Evolutionary conservation across 1,140 invertebrate genomes (phyloP), one percentile per base, ranked within the genome.

Genomic region (Nephila pilipes): DNA sequence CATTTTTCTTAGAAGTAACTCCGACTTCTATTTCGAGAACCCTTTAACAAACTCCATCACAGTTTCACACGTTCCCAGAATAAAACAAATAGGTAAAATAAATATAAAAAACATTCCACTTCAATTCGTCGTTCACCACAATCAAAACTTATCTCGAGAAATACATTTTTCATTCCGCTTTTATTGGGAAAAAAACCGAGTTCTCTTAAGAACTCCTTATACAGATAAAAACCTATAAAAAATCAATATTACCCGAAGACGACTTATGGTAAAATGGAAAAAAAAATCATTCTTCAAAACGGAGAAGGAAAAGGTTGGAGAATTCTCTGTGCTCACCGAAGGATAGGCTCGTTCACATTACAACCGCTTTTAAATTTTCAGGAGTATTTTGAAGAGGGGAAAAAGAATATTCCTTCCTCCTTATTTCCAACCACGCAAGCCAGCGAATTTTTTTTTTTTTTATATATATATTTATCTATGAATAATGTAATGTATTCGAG

Each of bases 301-400:
- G 8, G 60, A 22, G 25, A 10, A 25, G 22, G 63, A 14, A 25
- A 8, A 14, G 4, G 69, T 16, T 18, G 69, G 16, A 36, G 22
- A 25, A 54, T 46, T 16, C 79, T 29, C 36, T 54, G 36, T 46
- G 46, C 6, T n/a, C 80, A 81, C 20, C 1, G 80, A 81, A 81
- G 36, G 10, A 54, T 32, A 18, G 69, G 29, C 2, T 32, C 29
- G 25, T 29, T 75, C 36, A 12, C 69, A 69, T 32, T n/a, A 32
- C 85, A 18, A 32, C 60, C 60, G 60, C 87, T 88, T 88, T 88
- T 88, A 88, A 88, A 88, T 69, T 88, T n/a, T 69, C 20, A 88
- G 69, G 63, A 88, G 87, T 65, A 36, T 88, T 88, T 88, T 88
- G 32, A 60, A 54, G 60, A n/a, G n/a, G n/a, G n/a, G n/a, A 8